Base-by-base conservation (phyloP, 2,888 invertebrate species). In the Athalia circularis region DNA sequence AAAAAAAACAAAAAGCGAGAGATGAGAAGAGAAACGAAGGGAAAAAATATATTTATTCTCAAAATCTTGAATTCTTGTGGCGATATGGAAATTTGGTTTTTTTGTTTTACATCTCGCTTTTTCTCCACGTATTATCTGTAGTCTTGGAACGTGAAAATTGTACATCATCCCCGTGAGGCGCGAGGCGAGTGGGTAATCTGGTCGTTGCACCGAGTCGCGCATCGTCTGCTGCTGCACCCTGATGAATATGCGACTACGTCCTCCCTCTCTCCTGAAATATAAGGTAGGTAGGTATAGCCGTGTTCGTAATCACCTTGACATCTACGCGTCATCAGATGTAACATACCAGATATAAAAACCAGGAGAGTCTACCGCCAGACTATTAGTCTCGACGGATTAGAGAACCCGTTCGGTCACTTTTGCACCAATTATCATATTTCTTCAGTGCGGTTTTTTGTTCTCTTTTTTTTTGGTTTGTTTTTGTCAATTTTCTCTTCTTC, bases 281-380 rank as follows among this genome's bases (percentile, higher is more conserved):
- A 29, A 29, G 29, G 29, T 29, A 29, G 29, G 29, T 29, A 29
- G 29, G 29, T 29, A 52, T 15, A 72, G 75, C 62, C 64, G 29
- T 29, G 29, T 62, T 65, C 48, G 75, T 76, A 79, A 79, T 76
- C 76, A 76, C 79, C 79, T 79, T 65, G 76, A 76, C 79, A 76
- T 76, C 76, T 54, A 79, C 65, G 29, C 79, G 61, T 76, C 76
- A 59, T 50, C 59, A 77, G 67, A 80, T 81, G 79, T 82, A 80
- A 79, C 81, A 81, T 78, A 78, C 80, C 48, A 81, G 83, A 83
- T 86, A 86, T 86, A 86, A 86, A 86, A 82, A 81, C 85, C 81
- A 81, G 83, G 79, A 81, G 81, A 80, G 75, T 79, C 72, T 76
- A 80, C 65, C 80, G 82, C 65, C 79, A 82, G 80, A 82, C 83